Conservation (phyloP, 2,888 invertebrate genomes). For the Nasonia oneida region DNA sequence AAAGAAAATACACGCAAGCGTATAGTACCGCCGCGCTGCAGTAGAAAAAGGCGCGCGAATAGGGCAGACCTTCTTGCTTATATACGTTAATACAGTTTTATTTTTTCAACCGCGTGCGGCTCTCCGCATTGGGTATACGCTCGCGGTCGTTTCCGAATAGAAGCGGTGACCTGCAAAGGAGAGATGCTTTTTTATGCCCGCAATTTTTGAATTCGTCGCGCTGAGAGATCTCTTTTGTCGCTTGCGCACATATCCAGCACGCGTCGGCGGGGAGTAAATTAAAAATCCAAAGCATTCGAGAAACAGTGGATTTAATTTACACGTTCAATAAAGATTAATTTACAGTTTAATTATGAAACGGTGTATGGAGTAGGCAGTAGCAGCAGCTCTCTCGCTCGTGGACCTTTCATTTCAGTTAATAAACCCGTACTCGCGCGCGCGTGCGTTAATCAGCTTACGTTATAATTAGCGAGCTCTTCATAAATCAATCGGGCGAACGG, state of each 20-base stretch:
- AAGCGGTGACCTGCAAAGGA: conserved; percentile 26
- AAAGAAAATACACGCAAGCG: conserved; percentile 13
- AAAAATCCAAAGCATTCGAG: no score
- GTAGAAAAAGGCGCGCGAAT: conserved; percentile 25
- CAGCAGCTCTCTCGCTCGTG: background rate
- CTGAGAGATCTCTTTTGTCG: background rate
- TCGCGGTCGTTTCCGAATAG: background rate
- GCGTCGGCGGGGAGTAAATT: no score
- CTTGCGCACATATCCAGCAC: background rate
- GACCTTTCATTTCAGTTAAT: conserved; percentile 1
- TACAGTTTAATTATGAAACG: conserved; percentile 10
- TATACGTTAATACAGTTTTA: conserved; percentile 30
- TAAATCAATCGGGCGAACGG: background rate
- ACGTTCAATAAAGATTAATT: conserved; percentile 17
- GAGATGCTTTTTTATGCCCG: conserved; percentile 8
- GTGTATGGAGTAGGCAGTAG: background rate
- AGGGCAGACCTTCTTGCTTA: conserved; percentile 22
- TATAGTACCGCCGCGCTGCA: background rate
- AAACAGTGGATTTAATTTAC: background rate
- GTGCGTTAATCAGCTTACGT: conserved; percentile 25
- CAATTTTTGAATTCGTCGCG: conserved; percentile 8
- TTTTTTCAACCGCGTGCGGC: background rate
- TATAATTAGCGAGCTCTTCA: conserved; percentile 24
- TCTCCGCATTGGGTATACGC: background rate
- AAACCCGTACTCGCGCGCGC: background rate